Base-by-base conservation (phyloP, 2,888 invertebrate species). In the Ctenicera cuprea region DNA sequence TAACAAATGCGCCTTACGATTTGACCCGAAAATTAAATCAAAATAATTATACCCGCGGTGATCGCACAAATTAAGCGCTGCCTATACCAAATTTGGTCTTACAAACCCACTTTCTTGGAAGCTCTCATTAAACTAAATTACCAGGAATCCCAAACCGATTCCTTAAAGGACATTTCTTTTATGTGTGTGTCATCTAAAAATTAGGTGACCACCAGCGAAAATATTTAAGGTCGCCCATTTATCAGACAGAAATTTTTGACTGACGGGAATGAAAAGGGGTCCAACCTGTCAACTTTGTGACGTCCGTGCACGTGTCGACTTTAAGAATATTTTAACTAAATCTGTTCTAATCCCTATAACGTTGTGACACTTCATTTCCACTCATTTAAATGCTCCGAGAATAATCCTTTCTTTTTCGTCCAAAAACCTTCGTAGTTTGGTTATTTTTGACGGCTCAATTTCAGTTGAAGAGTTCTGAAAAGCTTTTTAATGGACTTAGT, bases 391-490 rank as follows among this genome's bases (percentile, higher is more conserved):
- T 48, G 48, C 33, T 33, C 45, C 14, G 37, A 71, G 11, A 8
- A 45, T 71, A 74, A 74, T 62, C 62, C 70, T 62, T 66, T 71
- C 22, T 33, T 63, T 52, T 59, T 45, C 33, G 11, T 7, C 18
- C n/a, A n/a, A 63, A 52, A 63, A 54, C 45, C 12, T 9, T 22
- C 38, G 64, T 57, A 54, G 65, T 74, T 70, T 71, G 52, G 63
- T 74, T 69, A 66, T 72, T 76, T 76, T 65, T 76, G 76, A 76
- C 76, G 71, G 69, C 66, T 76, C 75, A 72, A 76, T 76, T 74
- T 66, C 75, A 70, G 70, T 64, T 61, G 73, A 74, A 72, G 66
- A 43, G 65, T 57, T 68, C 26, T 57, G 68, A 67, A 74, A 70
- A 50, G 71, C 52, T 50, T 73, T 48, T 37, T 54, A 67, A 65